Evolutionary conservation across 30 jellyfish, hydroid and myxozoan species (phyloP).

Genomic region (Clytia hemisphaerica): DNA sequence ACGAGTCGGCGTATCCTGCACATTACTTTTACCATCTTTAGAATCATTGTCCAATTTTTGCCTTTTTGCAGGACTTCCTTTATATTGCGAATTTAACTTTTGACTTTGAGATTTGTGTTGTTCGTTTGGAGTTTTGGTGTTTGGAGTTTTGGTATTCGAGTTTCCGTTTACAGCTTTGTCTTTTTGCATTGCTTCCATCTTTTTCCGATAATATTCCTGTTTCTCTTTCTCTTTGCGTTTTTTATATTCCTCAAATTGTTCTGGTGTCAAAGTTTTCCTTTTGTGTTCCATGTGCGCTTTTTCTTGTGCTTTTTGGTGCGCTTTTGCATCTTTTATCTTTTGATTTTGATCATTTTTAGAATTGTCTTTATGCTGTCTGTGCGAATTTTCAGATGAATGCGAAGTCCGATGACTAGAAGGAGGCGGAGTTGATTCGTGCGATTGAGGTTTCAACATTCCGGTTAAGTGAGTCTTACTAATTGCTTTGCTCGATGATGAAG

Average conservation of each 20-base stretch:
- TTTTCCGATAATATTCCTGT: background rate
- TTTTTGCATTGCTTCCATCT: too few species aligned
- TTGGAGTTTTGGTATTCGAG: too few species aligned
- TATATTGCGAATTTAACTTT: background rate
- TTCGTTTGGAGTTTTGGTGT: too few species aligned
- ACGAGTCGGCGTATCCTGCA: background rate
- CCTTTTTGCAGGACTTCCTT: slow-evolving; percentile 65
- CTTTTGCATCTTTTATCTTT: too few species aligned
- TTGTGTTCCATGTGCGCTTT: background rate
- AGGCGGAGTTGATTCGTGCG: slow-evolving; percentile 23
- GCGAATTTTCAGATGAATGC: background rate
- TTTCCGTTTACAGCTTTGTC: too few species aligned
- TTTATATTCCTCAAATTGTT: slow-evolving; percentile 4
- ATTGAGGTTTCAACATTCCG: slow-evolving; percentile 17
- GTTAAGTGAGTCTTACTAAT: slow-evolving; percentile 5
- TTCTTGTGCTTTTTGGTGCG: slow-evolving; percentile 8
- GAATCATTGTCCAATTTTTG: slow-evolving; percentile 37
- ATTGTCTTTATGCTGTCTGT: background rate
- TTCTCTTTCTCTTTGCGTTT: slow-evolving; percentile 17
- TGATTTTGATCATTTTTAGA: background rate
- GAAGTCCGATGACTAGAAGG: background rate
- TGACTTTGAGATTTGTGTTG: background rate
- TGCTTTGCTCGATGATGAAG: background rate
- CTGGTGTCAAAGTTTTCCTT: slow-evolving; percentile 8
- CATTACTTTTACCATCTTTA: background rate